phyloP scores from a whole-genome alignment of 1,140 invertebrate species.

The Scaptomyza hsui region DNA sequence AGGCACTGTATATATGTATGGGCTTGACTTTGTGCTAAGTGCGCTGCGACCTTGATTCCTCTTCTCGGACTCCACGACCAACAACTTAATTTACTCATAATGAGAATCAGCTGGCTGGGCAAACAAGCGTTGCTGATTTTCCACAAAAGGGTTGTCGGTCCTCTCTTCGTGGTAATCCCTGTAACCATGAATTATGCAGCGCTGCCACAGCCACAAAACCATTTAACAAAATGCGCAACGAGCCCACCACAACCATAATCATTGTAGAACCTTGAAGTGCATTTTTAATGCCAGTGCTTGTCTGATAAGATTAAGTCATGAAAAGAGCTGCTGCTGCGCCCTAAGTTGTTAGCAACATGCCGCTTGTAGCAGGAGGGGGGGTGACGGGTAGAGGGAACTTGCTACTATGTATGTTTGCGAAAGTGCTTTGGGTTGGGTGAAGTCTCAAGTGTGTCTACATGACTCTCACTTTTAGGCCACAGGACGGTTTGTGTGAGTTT shows the following conservation, averaged over 20 bases:
- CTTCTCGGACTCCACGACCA: slow-evolving; percentile 44
- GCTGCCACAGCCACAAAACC: slow-evolving; percentile 49
- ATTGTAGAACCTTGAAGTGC: slow-evolving; percentile 78
- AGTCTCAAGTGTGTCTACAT: slow-evolving; percentile 76
- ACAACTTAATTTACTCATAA: slow-evolving; percentile 71
- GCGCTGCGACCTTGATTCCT: slow-evolving; percentile 65
- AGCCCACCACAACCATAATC: slow-evolving; percentile 53
- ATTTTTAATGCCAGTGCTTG: slow-evolving; percentile 81
- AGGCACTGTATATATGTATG: slow-evolving; percentile 11
- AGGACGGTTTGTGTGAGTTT: slow-evolving; percentile 13
- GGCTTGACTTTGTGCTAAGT: slow-evolving; percentile 11
- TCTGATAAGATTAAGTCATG: slow-evolving; percentile 81
- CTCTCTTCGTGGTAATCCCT: slow-evolving; percentile 65
- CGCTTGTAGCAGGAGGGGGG: slow-evolving; percentile 21
- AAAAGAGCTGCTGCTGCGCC: slow-evolving; percentile 56
- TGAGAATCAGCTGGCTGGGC: slow-evolving; percentile 43
- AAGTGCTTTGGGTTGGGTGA: slow-evolving; percentile 67
- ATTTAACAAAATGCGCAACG: slow-evolving; percentile 74
- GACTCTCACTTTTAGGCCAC: slow-evolving; percentile 73
- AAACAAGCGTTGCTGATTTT: slow-evolving; percentile 80
- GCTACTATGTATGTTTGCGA: slow-evolving; percentile 52
- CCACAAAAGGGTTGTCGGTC: slow-evolving; percentile 52
- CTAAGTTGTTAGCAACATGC: slow-evolving; percentile 43
- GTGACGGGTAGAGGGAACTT: slow-evolving; percentile 5
- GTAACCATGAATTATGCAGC: slow-evolving; percentile 75